Evolutionary conservation across 64 coral and sea anemone genomes (phyloP).

Genomic region (Montipora foliosa): DNA sequence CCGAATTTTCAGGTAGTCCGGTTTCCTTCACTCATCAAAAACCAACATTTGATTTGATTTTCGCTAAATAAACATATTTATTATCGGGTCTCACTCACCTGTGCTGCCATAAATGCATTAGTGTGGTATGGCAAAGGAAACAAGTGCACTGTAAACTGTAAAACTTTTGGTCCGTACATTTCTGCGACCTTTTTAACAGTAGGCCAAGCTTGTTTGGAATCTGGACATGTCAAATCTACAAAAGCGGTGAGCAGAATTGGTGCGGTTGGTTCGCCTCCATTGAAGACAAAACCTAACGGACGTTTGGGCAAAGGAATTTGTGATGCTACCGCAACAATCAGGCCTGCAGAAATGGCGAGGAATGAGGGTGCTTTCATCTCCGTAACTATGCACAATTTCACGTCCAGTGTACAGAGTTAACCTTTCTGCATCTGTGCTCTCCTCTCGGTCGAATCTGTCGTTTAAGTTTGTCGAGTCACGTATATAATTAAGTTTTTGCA

Average conservation of each 20-base stretch:
- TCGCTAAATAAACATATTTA: neutral
- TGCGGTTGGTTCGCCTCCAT: slow-evolving; percentile 62
- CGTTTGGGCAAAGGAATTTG: slow-evolving; percentile 75
- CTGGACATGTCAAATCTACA: slow-evolving; percentile 83
- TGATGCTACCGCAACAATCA: neutral
- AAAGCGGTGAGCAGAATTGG: slow-evolving; percentile 77
- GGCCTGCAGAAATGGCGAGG: neutral
- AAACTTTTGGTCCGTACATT: slow-evolving; percentile 69
- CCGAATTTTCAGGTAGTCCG: no score
- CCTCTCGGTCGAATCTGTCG: no score
- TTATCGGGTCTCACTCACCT: slow-evolving; percentile 24
- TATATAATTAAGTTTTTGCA: no score
- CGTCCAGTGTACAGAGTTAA: no score
- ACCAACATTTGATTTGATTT: no score
- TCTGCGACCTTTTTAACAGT: slow-evolving; percentile 86
- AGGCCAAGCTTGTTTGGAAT: slow-evolving; percentile 81
- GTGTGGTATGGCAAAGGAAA: slow-evolving; percentile 90
- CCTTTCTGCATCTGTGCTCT: no score
- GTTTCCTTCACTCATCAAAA: no score
- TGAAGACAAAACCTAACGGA: slow-evolving; percentile 85
- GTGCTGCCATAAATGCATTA: slow-evolving; percentile 88
- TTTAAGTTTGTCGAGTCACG: no score
- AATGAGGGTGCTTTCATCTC: neutral
- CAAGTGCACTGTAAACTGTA: slow-evolving; percentile 70
- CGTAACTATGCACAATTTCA: no score